Percentiles rank a stretch among this genome's conserved stretches.
Evolutionary conservation across 2,888 invertebrate genomes (phyloP).

Genomic region (Acronicta leporina): DNA sequence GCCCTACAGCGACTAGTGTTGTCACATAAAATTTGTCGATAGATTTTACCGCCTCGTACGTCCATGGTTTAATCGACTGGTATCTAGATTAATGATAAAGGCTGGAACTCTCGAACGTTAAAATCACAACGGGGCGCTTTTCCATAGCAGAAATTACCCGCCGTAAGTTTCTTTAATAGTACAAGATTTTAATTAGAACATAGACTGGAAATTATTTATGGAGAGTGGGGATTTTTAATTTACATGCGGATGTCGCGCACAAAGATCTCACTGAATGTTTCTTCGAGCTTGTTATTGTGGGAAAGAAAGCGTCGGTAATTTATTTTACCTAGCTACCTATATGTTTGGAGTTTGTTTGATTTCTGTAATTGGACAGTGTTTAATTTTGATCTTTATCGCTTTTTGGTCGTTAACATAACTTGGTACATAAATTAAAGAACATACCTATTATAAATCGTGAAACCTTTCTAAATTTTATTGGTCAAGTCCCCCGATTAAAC

Average conservation of each 20-base stretch:
- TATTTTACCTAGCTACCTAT: constrained; percentile 33
- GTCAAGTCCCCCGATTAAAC: too few relatives aligned
- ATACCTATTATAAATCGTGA: neutral
- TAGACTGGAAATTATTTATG: constrained; percentile 47
- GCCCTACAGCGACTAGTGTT: constrained; percentile 73
- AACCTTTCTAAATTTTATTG: neutral
- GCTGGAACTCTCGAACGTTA: constrained; percentile 56
- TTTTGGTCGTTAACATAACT: constrained; percentile 17
- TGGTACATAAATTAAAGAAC: neutral
- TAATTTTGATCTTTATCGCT: constrained; percentile 29
- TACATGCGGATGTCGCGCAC: constrained; percentile 46
- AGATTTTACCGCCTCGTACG: constrained; percentile 64
- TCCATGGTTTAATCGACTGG: constrained; percentile 73
- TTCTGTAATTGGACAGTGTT: constrained; percentile 27
- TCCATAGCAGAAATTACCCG: constrained; percentile 65
- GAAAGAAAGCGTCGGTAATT: constrained; percentile 39
- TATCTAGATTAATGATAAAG: constrained; percentile 60
- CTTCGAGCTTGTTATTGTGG: constrained; percentile 29
- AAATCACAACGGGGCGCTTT: constrained; percentile 79
- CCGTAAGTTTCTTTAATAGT: constrained; percentile 69
- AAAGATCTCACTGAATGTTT: constrained; percentile 29
- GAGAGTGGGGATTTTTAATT: constrained; percentile 37
- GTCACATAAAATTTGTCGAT: constrained; percentile 80
- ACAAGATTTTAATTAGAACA: constrained; percentile 79
- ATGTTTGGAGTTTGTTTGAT: constrained; percentile 26